Evolutionary conservation across 1,140 invertebrate genomes (phyloP), one percentile per base, ranked within the genome.

Genomic region (Drosophila auraria): DNA sequence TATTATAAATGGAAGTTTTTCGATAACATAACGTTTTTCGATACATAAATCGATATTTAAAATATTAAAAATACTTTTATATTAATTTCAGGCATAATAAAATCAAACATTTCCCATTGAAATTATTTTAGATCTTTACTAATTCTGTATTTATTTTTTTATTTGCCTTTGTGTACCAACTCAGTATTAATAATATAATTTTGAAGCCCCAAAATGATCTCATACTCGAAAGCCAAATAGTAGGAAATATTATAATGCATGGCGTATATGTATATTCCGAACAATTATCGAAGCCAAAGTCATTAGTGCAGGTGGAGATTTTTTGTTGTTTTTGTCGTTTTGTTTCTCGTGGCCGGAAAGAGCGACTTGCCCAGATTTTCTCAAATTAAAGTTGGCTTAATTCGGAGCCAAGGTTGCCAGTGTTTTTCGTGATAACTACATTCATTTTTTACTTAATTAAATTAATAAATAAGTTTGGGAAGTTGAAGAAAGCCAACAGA

Each of bases 231-330:
- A 62, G 12, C 57, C 1, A 17, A 44, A 44, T 25, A 27, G 5
- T 25, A 27, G 47, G 25, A 68, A 42, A 50, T 68, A 70, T 59
- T 45, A 51, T 74, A 53, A 74, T 74, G 69, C 71, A 74, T 50
- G 51, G 38, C 49, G 71, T 40, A 56, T 56, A 38, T 25, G 38
- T 59, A 33, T 62, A 74, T 62, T 75, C 49, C 20, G 33, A 30
- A 56, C 68, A 69, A 71, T 71, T 70, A 71, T 69, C 33, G n/a
- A 5, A 49, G 38, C 33, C 12, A 45, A 12, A 66, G 60, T 66
- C 71, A 76, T 76, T 64, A 57, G 49, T 75, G 70, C 72, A 75
- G 58, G 47, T 74, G 70, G 44, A 76, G 62, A 66, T 64, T 20
- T 38, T 44, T 53, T n/a, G 11, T 14, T 5, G 49, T n/a, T 23